Base-by-base conservation (phyloP, 2,797 vertebrate species). In the Helicolenus hilgendorfi region DNA sequence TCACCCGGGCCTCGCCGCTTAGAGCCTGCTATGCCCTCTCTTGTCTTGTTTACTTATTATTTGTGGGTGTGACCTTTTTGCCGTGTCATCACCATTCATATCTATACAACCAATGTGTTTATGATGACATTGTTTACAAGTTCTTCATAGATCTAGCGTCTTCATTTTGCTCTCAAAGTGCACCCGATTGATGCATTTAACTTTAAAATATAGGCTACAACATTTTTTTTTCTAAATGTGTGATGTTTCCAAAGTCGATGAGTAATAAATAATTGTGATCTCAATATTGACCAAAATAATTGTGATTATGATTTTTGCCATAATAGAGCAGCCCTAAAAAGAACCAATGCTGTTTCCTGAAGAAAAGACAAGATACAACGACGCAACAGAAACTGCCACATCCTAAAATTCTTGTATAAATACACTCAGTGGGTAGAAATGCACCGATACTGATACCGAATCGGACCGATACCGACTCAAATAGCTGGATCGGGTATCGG, bases 341-440 rank as follows among this genome's bases (percentile, higher is more conserved):
- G 18, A 53, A 53, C 45, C 45, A 76, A 36, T 33, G 31, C 5
- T 0, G 11, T 55, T 5, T 70, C n/a, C 22, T 36, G 18, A 24
- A 73, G 53, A 84, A 29, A 69, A 20, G 7, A 83, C 18, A 7
- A 2, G 26, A 75, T 11, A 35, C 7, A 14, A 36, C 9, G 7
- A 3, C 2, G 14, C 27, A 35, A 27, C n/a, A 70, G 41, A 76
- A 56, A 26, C 35, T 36, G 56, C 18, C 4, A 33, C 24, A 41
- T 82, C 79, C 33, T 15, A 49, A 36, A 18, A 29, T 81, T 59
- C 65, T n/a, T 29, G 45, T 15, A 55, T 45, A 31, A 79, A 86
- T n/a, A 59, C 31, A 20, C 27, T 14, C 4, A 2, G 31, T 6
- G 15, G 1, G 29, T 53, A 53, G 45, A 20, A 18, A 53, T 53